Conservation (phyloP, 2,888 invertebrate genomes). For the Linnaemya tessellans region DNA sequence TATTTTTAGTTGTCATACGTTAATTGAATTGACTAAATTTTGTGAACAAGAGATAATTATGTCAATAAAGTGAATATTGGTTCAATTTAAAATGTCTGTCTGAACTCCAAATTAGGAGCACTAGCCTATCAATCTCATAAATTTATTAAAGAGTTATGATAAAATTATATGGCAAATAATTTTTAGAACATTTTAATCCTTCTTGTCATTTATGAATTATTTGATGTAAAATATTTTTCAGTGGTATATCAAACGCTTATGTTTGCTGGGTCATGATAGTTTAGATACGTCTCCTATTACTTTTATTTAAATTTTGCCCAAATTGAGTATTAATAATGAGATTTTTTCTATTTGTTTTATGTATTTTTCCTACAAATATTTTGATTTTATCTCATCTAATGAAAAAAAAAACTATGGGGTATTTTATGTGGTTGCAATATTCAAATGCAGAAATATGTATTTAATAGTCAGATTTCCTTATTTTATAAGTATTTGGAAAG, state of each 20-base stretch:
- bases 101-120: no score
- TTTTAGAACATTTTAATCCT: no score
- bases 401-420: neutral
- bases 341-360: neutral
- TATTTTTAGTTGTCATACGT: no score
- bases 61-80: no score
- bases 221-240: neutral
- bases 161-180: no score
- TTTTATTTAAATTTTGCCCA: slow-evolving; percentile 27
- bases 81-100: no score
- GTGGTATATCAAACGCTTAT: neutral
- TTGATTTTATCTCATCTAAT: slow-evolving; percentile 3
- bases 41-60: no score
- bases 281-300: neutral
- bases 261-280: neutral
- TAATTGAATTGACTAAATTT: no score
- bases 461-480: neutral
- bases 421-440: neutral
- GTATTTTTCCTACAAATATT: neutral
- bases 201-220: no score
- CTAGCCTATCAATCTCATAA: no score
- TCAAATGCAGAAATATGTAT: neutral
- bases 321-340: slow-evolving; percentile 23
- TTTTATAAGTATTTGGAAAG: neutral
- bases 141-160: no score